Evolutionary conservation across 2,113 vertebrate species (phyloP), one percentile per base, ranked within the genome.

Genomic region (Sphyrna mokarran): DNA sequence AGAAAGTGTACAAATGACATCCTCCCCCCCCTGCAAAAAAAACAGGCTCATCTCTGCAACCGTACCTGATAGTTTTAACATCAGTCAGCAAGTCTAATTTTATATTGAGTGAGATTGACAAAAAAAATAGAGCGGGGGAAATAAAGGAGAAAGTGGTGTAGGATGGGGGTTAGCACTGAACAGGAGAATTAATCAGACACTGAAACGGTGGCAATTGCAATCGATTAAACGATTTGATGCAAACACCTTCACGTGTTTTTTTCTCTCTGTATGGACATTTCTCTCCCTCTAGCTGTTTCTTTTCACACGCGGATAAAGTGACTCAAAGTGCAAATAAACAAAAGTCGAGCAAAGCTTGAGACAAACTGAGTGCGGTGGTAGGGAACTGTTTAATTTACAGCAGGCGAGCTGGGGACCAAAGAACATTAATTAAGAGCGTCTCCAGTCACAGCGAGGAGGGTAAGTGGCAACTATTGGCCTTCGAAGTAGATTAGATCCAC

Each of bases 281-380:
- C 86, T 11, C 54, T 58, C 58, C 54, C 13, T 54, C 54, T 43
- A 37, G 80, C 14, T 40, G 5, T 83, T 83, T 40, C 4, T 80
- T 80, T 70, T 72, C 23, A 0, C 20, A 4, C 87, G 63, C 26
- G 58, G 48, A n/a, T 90, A 90, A 90, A 33, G 26, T 11, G 66
- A 66, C 11, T 66, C 61, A 63, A 66, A 37, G 61, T 66, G 61
- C 33, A 93, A 66, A 93, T 93, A 66, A 93, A 66, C 61, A 93
- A 93, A 54, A 68, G 54, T 18, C 8, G 58, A 61, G 61, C 61
- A 33, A 68, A 93, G 26, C 63, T 93, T 7, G n/a, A 96, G 96
- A 96, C 86, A 95, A 96, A 96, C 76, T 96, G 95, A 94, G 76
- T 95, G 63, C 95, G 90, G 85, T 96, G 96, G 95, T 58, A 95